These are phyloP conservation scores for Drosophila cracens DNA, from an alignment of 2,888 invertebrate species.

Conservation along the genomic window DNA sequence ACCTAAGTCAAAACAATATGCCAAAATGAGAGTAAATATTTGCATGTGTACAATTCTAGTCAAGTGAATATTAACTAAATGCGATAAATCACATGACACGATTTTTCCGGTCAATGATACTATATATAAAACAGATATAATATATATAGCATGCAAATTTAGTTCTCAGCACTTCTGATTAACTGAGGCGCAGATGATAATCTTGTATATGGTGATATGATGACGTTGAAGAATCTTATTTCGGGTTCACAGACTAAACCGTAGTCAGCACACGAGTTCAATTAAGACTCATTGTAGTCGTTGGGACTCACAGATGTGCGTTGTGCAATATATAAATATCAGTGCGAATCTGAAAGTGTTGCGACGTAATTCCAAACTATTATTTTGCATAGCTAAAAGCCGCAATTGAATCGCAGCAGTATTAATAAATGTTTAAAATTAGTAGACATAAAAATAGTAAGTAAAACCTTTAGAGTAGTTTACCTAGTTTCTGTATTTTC, in stretches of 20 bases:
- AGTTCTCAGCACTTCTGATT: conserved; percentile 13
- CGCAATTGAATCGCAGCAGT: not conserved
- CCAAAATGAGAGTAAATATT: too few species aligned
- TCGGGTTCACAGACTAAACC: conserved; percentile 32
- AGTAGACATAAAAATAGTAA: not conserved
- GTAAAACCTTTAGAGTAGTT: not conserved
- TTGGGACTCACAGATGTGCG: not conserved
- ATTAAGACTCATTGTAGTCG: conserved; percentile 61
- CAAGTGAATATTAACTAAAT: conserved; percentile 52
- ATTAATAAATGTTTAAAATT: not conserved
- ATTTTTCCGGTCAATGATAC: conserved; percentile 54
- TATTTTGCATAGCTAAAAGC: conserved; percentile 9
- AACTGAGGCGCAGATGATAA: conserved; percentile 9
- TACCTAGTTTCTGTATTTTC: conserved; percentile 18
- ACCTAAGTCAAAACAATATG: not conserved
- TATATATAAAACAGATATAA: not conserved
- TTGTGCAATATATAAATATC: not conserved
- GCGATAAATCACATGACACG: conserved; percentile 41
- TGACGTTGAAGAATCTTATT: conserved; percentile 14
- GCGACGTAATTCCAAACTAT: conserved; percentile 51
- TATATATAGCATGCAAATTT: conserved; percentile 13
- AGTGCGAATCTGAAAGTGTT: conserved; percentile 17
- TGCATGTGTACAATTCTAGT: not conserved
- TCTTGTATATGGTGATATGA: conserved; percentile 11
- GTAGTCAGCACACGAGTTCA: conserved; percentile 63